Evolutionary conservation across 1,140 invertebrate genomes (phyloP).

Genomic region (Wiebesia pumilae): DNA sequence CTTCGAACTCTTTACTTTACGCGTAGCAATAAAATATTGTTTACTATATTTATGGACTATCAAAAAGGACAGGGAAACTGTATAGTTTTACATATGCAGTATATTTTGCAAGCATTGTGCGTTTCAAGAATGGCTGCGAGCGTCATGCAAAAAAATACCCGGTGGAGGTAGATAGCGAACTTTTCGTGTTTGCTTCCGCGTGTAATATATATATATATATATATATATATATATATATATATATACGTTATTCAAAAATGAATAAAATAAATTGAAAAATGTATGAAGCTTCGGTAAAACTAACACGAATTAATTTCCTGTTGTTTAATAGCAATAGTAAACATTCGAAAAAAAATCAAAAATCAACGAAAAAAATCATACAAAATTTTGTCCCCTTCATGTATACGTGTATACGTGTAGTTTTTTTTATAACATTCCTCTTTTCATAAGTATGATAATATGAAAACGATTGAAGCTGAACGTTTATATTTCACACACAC

Average conservation of each 20-base stretch:
- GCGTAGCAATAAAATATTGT: not conserved
- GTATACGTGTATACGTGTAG: no score
- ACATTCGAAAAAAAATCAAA: no score
- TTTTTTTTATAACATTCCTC: no score
- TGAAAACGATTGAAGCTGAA: no score
- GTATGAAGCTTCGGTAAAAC: no score
- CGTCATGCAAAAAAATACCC: not conserved
- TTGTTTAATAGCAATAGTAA: no score
- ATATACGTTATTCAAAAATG: not conserved
- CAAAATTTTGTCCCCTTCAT: no score
- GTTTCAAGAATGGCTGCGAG: not conserved
- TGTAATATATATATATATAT: not conserved
- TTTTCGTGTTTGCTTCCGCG: not conserved
- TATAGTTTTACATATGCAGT: not conserved
- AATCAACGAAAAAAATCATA: no score
- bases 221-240: not conserved
- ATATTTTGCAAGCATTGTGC: not conserved
- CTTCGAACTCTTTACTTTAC: not conserved
- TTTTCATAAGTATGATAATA: no score
- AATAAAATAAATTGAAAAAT: no score
- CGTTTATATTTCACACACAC: no score
- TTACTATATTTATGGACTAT: not conserved
- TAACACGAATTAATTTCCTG: no score
- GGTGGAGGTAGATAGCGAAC: not conserved
- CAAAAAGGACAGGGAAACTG: not conserved